A percentile compares a stretch with the other conserved stretches of the same genome.
Evolutionary conservation across 1,140 invertebrate genomes (phyloP).

Genomic region (Ditylenchus dipsaci): DNA sequence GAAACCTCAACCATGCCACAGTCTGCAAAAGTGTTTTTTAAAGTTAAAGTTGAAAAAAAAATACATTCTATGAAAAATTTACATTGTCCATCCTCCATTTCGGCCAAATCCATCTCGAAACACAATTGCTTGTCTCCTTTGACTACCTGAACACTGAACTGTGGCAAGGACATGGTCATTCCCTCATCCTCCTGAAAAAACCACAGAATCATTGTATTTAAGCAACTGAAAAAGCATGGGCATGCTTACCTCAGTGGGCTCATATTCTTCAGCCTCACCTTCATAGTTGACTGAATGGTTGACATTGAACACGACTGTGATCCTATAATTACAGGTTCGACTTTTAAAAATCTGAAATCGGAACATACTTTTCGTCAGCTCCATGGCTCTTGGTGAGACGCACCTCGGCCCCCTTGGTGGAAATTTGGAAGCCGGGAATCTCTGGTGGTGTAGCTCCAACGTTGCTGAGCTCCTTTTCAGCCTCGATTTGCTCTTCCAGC

Average conservation of each 20-base stretch:
- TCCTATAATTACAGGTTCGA: slow-evolving; percentile 31
- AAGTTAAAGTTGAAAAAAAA: background rate
- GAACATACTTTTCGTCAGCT: slow-evolving; percentile 39
- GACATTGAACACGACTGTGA: slow-evolving; percentile 55
- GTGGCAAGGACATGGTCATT: slow-evolving; percentile 44
- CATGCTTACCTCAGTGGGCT: background rate
- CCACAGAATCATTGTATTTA: slow-evolving; percentile 1
- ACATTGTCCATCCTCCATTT: slow-evolving; percentile 45
- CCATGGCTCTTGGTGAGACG: slow-evolving; percentile 52
- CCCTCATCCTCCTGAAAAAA: slow-evolving; percentile 4
- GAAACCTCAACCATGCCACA: slow-evolving; percentile 55
- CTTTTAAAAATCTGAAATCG: background rate
- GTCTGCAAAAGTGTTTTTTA: slow-evolving; percentile 18
- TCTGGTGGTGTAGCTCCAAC: slow-evolving; percentile 41
- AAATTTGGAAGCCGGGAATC: slow-evolving; percentile 49
- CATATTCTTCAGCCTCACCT: slow-evolving; percentile 42
- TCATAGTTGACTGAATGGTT: slow-evolving; percentile 55
- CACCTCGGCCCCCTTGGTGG: slow-evolving; percentile 54
- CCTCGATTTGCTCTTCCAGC: slow-evolving; percentile 51
- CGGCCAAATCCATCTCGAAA: slow-evolving; percentile 49
- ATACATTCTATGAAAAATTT: slow-evolving; percentile 14
- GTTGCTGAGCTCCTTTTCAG: slow-evolving; percentile 50
- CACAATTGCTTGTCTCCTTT: slow-evolving; percentile 51
- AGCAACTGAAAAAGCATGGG: no score
- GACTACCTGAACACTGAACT: slow-evolving; percentile 45